phyloP scores from a whole-genome alignment of 2,797 vertebrate species.

The Neostethus bicornis region DNA sequence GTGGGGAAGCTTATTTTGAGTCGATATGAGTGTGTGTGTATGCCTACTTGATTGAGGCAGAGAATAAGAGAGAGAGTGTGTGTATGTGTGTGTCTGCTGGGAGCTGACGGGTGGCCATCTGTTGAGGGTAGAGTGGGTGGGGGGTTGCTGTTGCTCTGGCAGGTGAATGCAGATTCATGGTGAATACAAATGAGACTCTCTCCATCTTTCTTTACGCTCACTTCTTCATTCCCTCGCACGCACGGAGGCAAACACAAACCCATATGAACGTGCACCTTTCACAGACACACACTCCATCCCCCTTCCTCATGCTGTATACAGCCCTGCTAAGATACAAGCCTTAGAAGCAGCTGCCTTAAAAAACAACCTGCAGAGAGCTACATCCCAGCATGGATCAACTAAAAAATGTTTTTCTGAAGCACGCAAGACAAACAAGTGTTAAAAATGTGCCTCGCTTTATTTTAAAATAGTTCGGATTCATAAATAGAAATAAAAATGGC shows the following conservation, averaged over 20 bases:
- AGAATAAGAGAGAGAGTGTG: conserved; percentile 48
- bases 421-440: not conserved
- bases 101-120: conserved; percentile 82
- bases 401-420: not conserved
- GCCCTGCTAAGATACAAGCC: conserved; percentile 30
- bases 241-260: conserved; percentile 57
- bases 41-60: conserved; percentile 53
- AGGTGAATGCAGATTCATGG: conserved; percentile 90
- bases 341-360: conserved; percentile 54
- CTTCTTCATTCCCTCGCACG: conserved; percentile 52
- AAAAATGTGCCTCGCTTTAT: not conserved
- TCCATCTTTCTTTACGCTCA: conserved; percentile 48
- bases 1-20: conserved; percentile 69
- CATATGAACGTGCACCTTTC: conserved; percentile 57
- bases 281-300: conserved; percentile 46
- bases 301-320: conserved; percentile 29
- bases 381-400: conserved; percentile 22
- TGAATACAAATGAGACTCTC: conserved; percentile 92
- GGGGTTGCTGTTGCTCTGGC: conserved; percentile 85
- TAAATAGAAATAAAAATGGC: not conserved
- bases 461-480: not conserved
- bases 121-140: conserved; percentile 83
- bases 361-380: conserved; percentile 22
- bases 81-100: conserved; percentile 65
- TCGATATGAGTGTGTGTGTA: conserved; percentile 43